These are phyloP conservation scores for Synergus itoensis DNA, from an alignment of 2,888 invertebrate genomes.

Conservation along the genomic window DNA sequence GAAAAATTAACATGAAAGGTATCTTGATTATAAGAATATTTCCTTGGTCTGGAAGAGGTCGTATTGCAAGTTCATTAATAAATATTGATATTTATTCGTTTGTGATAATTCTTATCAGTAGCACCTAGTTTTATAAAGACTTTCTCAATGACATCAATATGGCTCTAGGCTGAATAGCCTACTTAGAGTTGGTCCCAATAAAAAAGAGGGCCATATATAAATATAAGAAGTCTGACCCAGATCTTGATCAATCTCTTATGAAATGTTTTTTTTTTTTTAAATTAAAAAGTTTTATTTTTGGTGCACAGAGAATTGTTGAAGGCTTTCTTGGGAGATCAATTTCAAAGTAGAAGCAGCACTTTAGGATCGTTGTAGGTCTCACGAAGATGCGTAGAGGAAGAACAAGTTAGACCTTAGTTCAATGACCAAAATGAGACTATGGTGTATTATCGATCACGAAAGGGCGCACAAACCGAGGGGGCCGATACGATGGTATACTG, in stretches of 20 bases:
- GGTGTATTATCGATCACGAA: constrained; percentile 63
- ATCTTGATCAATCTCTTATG: neutral
- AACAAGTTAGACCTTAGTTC: constrained; percentile 59
- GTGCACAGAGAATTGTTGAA: too few relatives aligned
- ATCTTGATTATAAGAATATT: neutral
- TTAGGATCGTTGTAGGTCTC: constrained; percentile 36
- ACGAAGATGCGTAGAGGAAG: constrained; percentile 45
- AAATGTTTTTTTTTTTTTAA: neutral
- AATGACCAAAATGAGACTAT: constrained; percentile 69
- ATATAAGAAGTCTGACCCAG: neutral
- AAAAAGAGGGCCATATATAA: constrained; percentile 1
- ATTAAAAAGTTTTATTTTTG: neutral
- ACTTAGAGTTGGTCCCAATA: constrained; percentile 5
- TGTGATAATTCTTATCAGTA: neutral
- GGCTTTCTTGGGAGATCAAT: constrained; percentile 30
- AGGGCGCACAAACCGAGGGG: constrained; percentile 52
- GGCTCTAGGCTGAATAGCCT: neutral
- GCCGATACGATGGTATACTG: constrained; percentile 31
- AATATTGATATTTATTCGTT: neutral
- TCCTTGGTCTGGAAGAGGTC: neutral
- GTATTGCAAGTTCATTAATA: neutral
- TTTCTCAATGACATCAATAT: constrained; percentile 11
- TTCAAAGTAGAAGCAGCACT: constrained; percentile 40
- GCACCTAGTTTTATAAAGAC: neutral
- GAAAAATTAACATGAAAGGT: neutral